These are phyloP conservation scores for Syrrhaptes paradoxus DNA, from an alignment of 2,113 vertebrate genomes.

Conservation along the genomic window DNA sequence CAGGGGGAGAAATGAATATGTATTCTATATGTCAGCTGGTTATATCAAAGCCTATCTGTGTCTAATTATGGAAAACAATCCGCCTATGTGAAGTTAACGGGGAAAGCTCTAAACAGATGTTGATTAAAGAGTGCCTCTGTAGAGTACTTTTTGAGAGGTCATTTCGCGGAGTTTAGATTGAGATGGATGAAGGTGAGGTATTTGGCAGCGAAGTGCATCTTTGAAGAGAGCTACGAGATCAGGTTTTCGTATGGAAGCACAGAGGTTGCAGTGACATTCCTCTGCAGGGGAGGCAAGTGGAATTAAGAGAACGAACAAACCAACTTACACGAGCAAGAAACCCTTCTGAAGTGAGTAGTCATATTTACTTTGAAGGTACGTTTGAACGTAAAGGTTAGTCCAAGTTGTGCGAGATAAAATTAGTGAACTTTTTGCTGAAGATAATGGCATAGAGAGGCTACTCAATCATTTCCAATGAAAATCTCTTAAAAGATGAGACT, in stretches of 20 bases:
- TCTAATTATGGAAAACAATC: slow-evolving; percentile 68
- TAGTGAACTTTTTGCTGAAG: not conserved
- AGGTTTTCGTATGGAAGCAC: not conserved
- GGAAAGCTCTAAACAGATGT: slow-evolving; percentile 61
- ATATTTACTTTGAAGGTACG: not conserved
- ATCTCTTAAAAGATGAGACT: not conserved
- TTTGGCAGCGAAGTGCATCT: slow-evolving; percentile 47
- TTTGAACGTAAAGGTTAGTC: not conserved
- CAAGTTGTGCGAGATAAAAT: accelerated
- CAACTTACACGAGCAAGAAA: not conserved
- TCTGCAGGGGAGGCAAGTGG: not conserved
- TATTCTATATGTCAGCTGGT: slow-evolving; percentile 65
- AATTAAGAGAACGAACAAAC: not conserved
- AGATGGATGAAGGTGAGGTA: slow-evolving; percentile 63
- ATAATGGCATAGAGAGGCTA: not conserved
- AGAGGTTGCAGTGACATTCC: slow-evolving; percentile 33
- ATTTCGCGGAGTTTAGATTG: slow-evolving; percentile 60
- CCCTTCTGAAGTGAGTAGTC: not conserved
- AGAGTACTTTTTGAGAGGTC: slow-evolving; percentile 49
- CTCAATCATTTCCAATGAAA: not conserved
- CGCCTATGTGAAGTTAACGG: slow-evolving; percentile 40
- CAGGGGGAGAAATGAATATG: slow-evolving; percentile 66
- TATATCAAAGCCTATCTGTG: slow-evolving; percentile 38
- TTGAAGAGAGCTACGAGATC: slow-evolving; percentile 41
- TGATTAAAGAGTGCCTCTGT: slow-evolving; percentile 68